Evolutionary conservation across 1,140 invertebrate genomes (phyloP).

Genomic region (Leucophenga varia): DNA sequence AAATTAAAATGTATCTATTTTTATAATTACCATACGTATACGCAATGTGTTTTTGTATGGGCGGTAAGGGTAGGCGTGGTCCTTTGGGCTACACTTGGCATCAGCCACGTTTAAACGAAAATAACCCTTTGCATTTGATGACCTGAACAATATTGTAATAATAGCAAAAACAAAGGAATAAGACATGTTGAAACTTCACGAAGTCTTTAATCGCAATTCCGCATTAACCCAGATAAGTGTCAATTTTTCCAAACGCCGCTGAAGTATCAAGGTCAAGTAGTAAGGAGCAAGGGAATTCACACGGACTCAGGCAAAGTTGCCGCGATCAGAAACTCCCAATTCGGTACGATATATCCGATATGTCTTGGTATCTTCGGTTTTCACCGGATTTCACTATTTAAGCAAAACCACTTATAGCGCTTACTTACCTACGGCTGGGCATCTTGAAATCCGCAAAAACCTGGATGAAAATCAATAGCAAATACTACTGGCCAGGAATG

Average conservation of each 20-base stretch:
- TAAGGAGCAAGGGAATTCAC: constrained; percentile 4
- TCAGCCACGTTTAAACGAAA: not conserved
- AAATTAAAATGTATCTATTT: too few relatives aligned
- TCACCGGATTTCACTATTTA: too few relatives aligned
- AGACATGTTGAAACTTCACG: too few relatives aligned
- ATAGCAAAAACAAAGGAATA: not conserved
- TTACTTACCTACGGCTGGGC: not conserved
- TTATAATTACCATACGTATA: too few relatives aligned
- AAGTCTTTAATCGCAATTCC: too few relatives aligned
- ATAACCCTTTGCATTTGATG: constrained; percentile 33
- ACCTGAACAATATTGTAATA: constrained; percentile 22
- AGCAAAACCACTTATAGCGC: too few relatives aligned
- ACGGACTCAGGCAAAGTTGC: constrained; percentile 13
- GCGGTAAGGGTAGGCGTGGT: too few relatives aligned
- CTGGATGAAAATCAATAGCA: not conserved
- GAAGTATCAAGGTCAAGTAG: constrained; percentile 23
- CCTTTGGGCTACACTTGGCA: not conserved
- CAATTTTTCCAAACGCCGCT: too few relatives aligned
- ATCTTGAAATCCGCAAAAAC: not conserved
- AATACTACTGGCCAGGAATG: not conserved
- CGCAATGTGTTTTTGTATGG: too few relatives aligned
- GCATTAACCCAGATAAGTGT: too few relatives aligned
- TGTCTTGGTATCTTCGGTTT: too few relatives aligned
- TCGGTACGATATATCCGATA: constrained; percentile 9
- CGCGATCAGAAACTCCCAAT: constrained; percentile 7